Evolutionary conservation across 2,797 vertebrate species (phyloP).

Genomic region (Sciurus carolinensis): DNA sequence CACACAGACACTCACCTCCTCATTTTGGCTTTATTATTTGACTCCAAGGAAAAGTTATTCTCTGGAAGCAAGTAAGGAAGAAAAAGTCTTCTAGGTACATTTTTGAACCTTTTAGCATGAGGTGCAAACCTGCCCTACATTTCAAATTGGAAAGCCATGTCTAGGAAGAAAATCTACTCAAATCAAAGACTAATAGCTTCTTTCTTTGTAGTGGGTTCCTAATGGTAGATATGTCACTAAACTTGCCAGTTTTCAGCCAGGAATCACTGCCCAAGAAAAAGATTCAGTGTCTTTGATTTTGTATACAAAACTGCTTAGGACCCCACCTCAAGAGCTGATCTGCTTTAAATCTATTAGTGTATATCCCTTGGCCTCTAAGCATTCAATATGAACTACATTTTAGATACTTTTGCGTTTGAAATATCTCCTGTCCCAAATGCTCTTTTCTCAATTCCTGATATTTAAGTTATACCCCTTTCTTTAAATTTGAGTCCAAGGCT

Average conservation of each 20-base stretch:
- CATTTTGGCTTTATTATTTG: background rate
- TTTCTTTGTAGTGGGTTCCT: background rate
- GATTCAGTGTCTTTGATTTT: background rate
- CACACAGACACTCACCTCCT: background rate
- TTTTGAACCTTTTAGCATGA: background rate
- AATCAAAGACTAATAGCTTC: background rate
- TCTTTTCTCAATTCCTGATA: constrained; percentile 28
- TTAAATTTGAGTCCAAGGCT: constrained; percentile 3
- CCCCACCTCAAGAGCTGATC: background rate
- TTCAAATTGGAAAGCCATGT: constrained; percentile 44
- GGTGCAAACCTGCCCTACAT: background rate
- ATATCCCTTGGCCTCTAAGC: background rate
- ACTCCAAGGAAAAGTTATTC: background rate
- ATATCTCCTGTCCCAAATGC: background rate
- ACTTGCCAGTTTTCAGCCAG: constrained; percentile 20
- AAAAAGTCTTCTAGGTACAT: background rate
- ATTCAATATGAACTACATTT: background rate
- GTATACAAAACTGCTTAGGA: background rate
- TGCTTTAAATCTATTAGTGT: background rate
- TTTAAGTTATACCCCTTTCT: background rate
- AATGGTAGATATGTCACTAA: background rate
- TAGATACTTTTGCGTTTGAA: constrained; percentile 17
- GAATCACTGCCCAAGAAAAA: background rate
- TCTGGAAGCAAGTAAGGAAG: constrained; percentile 30
- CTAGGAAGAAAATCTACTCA: constrained; percentile 14